Percentiles rank a stretch among this genome's conserved stretches.
Conservation (phyloP, 2,797 vertebrate species). For the Meriones psammophilus region DNA sequence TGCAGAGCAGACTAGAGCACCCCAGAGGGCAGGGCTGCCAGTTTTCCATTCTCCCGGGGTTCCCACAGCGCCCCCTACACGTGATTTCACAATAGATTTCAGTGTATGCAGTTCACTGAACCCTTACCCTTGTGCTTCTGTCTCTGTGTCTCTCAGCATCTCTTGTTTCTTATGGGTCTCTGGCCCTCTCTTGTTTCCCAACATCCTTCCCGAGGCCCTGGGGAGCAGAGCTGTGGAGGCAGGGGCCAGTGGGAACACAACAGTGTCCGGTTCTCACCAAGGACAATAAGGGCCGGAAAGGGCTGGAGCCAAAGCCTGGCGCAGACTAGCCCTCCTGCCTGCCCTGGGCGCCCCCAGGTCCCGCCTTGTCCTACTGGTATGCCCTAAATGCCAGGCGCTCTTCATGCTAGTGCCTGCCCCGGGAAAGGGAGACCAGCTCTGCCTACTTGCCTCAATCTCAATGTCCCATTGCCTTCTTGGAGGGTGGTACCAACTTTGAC, state of each 20-base stretch:
- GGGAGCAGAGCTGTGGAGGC: slow-evolving; percentile 67
- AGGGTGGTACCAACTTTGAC: not conserved
- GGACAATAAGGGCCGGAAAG: slow-evolving; percentile 85
- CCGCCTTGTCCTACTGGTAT: slow-evolving; percentile 1
- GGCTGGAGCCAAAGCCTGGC: slow-evolving; percentile 82
- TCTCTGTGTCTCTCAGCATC: slow-evolving; percentile 75
- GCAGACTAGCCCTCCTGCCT: slow-evolving; percentile 56
- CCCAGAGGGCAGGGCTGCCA: slow-evolving; percentile 48
- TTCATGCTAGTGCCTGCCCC: not conserved
- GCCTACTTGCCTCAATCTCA: not conserved
- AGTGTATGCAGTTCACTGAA: slow-evolving; percentile 41
- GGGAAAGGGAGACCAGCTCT: not conserved
- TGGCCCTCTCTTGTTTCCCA: slow-evolving; percentile 77
- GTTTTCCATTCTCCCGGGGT: slow-evolving; percentile 16
- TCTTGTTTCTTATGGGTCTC: slow-evolving; percentile 76
- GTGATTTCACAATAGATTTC: slow-evolving; percentile 53
- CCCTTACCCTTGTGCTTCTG: slow-evolving; percentile 70
- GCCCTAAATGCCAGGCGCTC: slow-evolving; percentile 33
- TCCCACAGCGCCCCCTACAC: slow-evolving; percentile 61
- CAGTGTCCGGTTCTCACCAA: slow-evolving; percentile 84
- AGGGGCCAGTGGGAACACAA: slow-evolving; percentile 78
- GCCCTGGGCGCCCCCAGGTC: slow-evolving; percentile 56
- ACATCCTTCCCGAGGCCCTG: slow-evolving; percentile 80
- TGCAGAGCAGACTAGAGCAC: not conserved
- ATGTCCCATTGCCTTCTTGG: not conserved